Base-by-base conservation (phyloP, 2,113 vertebrate species). In the Chaetops frenatus region DNA sequence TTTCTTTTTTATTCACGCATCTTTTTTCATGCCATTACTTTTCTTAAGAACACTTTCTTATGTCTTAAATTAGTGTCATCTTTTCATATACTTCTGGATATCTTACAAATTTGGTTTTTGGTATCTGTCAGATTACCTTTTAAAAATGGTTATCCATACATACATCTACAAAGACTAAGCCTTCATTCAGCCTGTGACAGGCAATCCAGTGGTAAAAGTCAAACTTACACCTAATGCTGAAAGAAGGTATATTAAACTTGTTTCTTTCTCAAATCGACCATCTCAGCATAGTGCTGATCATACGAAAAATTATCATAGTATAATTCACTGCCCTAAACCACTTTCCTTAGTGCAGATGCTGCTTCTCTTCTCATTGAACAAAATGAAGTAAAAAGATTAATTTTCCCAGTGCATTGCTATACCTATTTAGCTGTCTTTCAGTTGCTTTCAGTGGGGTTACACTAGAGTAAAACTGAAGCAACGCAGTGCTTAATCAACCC, bases 291-390 rank as follows among this genome's bases (percentile, higher is more conserved):
- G 19, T 51, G 44, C 47, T 71, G 73, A 87, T 50, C 38, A 60
- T 47, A 60, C 0, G 14, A 9, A 78, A 73, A 60, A 44, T n/a
- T 77, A 57, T 79, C 65, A 7, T 28, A 72, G 80, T 44, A 72
- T 84, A 96, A 98, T 90, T 92, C 96, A 95, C 65, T 69, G 73
- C 61, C 78, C 73, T 70, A 73, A 81, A 70, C 42, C 16, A 54
- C 44, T 18, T 72, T 31, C 28, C 80, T 40, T 11, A 36, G 42
- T 78, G 88, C 24, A 90, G 22, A 53, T 6, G 22, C 51, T 86
- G 76, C 86, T 83, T 91, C 89, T 86, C 66, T 76, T 82, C 92
- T 81, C 44, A 31, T 61, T 87, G 82, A 86, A 40, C 15, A 50
- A 92, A 86, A 93, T 18, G 57, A 9, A 90, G 47, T 70, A 81